A percentile compares a stretch with the other conserved stretches of the same genome.
These are phyloP conservation scores for Anomalospiza imberbis DNA, from an alignment of 2,797 vertebrate species.

Conservation along the genomic window DNA sequence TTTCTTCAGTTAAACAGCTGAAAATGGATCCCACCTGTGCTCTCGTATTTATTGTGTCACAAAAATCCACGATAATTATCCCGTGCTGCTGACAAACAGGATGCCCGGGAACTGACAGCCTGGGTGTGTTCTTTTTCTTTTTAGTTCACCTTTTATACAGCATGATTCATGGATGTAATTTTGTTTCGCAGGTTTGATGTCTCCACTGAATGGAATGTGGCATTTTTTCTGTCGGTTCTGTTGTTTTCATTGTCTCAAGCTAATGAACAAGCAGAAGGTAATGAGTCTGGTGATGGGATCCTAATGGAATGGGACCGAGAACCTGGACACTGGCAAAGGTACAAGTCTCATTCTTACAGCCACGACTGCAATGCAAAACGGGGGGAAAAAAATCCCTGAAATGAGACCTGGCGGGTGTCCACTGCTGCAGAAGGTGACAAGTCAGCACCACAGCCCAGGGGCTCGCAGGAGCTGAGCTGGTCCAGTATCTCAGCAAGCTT, in stretches of 20 bases:
- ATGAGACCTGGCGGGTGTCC: neutral
- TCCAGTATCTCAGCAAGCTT: neutral
- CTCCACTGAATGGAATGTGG: neutral
- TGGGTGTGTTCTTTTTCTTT: neutral
- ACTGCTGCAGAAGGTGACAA: neutral
- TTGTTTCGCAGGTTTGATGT: neutral
- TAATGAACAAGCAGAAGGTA: neutral
- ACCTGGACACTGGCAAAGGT: neutral
- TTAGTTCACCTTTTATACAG: neutral
- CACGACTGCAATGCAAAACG: neutral
- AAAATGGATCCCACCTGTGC: constrained; percentile 67
- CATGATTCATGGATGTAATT: neutral
- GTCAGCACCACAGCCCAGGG: neutral
- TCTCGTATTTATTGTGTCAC: constrained; percentile 54
- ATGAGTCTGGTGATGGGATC: neutral
- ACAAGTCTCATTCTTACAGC: neutral
- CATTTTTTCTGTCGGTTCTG: neutral
- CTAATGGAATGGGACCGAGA: neutral
- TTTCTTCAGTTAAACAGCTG: constrained; percentile 67
- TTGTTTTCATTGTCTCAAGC: neutral
- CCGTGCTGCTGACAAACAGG: constrained; percentile 50
- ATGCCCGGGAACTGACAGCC: constrained; percentile 7
- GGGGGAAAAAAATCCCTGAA: neutral
- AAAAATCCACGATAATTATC: constrained; percentile 63
- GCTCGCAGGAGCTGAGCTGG: neutral